phyloP scores from a whole-genome alignment of 1,140 invertebrate species.

The Drosophila takahashii region DNA sequence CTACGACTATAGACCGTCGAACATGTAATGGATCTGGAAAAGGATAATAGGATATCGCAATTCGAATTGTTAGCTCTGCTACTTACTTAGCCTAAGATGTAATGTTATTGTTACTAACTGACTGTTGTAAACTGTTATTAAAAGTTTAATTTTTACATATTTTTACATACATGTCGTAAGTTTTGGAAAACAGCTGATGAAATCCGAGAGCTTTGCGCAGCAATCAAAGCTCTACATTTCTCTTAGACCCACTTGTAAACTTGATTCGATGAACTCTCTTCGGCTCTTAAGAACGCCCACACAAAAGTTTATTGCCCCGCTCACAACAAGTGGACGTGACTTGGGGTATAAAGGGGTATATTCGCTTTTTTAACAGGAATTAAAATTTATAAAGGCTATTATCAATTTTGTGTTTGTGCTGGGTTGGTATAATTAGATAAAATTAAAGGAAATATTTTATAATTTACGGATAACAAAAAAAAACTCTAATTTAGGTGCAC shows the following conservation, averaged over 20 bases:
- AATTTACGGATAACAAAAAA: too few species aligned
- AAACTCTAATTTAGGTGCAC: too few species aligned
- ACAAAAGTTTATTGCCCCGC: conserved; percentile 72
- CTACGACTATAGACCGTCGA: conserved; percentile 57
- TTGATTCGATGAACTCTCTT: conserved; percentile 32
- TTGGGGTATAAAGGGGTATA: conserved; percentile 10
- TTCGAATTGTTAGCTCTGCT: conserved; percentile 18
- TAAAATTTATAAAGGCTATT: too few species aligned
- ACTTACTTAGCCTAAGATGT: conserved; percentile 1
- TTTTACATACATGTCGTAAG: conserved; percentile 33
- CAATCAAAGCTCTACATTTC: conserved; percentile 6
- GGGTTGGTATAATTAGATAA: too few species aligned
- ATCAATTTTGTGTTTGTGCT: too few species aligned
- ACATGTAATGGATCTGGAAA: conserved; percentile 15
- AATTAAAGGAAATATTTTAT: too few species aligned
- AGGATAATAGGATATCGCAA: neutral
- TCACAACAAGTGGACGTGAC: conserved; percentile 54
- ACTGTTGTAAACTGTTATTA: conserved; percentile 33
- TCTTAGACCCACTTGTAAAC: neutral
- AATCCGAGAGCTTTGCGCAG: conserved; percentile 2
- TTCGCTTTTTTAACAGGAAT: neutral
- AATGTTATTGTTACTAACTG: conserved; percentile 14
- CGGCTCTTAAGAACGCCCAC: conserved; percentile 62
- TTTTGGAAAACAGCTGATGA: conserved; percentile 21
- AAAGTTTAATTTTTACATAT: conserved; percentile 10